phyloP scores from a whole-genome alignment of 1,140 invertebrate species.

The Drosophila yakuba region DNA sequence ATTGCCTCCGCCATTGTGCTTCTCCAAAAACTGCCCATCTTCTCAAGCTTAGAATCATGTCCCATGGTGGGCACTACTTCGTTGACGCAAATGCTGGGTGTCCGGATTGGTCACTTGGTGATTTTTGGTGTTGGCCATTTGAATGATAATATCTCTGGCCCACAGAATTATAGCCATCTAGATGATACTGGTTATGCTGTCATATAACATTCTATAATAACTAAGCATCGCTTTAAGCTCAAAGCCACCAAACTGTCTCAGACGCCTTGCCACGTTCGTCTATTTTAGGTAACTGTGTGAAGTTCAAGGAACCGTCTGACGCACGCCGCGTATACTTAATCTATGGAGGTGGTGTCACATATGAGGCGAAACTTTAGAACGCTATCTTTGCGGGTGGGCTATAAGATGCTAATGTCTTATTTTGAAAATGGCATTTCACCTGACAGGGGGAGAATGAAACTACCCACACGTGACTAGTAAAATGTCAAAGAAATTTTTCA shows the following conservation, averaged over 20 bases:
- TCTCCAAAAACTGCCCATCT: not conserved
- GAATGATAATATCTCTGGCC: constrained; percentile 68
- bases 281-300: constrained; percentile 49
- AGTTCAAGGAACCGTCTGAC: constrained; percentile 74
- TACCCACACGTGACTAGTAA: not conserved
- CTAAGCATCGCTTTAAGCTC: constrained; percentile 36
- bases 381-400: constrained; percentile 17
- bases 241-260: constrained; percentile 42
- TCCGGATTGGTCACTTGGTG: constrained; percentile 51
- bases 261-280: constrained; percentile 33
- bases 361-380: constrained; percentile 27
- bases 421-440: not conserved
- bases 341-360: constrained; percentile 17
- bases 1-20: constrained; percentile 21
- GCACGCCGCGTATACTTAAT: constrained; percentile 32
- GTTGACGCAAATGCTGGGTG: constrained; percentile 41
- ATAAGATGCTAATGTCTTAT: not conserved
- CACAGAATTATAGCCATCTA: constrained; percentile 34
- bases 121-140: constrained; percentile 37
- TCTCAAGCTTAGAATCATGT: constrained; percentile 20
- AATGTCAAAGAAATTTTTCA: not conserved
- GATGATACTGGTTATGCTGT: constrained; percentile 43
- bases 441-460: constrained; percentile 4
- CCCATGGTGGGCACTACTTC: constrained; percentile 61
- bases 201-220: constrained; percentile 52